phyloP scores from a whole-genome alignment of 2,113 vertebrate species.

The Psilopsiagon aymara region DNA sequence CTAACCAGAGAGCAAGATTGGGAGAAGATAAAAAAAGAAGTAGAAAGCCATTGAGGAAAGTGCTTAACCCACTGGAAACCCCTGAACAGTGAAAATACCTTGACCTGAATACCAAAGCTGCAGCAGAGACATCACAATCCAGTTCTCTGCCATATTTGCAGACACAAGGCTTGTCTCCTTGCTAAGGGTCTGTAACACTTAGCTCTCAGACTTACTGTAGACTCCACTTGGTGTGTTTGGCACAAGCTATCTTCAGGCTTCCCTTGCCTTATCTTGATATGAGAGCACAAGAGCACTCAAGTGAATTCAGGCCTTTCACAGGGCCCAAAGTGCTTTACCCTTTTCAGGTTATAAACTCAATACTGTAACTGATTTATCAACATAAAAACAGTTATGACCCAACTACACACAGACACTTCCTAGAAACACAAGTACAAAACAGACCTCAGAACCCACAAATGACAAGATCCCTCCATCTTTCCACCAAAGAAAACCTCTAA shows the following conservation, averaged over 20 bases:
- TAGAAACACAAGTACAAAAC: background rate
- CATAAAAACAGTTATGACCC: rapidly evolving
- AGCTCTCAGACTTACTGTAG: rapidly evolving
- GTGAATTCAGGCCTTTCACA: background rate
- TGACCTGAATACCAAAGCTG: background rate
- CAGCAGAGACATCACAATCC: background rate
- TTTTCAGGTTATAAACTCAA: background rate
- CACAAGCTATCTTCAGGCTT: background rate
- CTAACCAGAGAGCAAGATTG: background rate
- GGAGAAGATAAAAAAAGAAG: rapidly evolving
- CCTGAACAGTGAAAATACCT: background rate
- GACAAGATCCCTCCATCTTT: background rate
- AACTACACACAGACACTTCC: background rate
- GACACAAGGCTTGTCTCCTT: background rate
- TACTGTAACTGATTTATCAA: rapidly evolving
- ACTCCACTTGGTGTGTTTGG: background rate
- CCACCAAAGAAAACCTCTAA: background rate
- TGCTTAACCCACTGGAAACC: background rate
- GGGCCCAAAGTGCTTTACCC: background rate
- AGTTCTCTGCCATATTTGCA: background rate
- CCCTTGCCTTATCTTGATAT: background rate
- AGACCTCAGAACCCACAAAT: background rate
- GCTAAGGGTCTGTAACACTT: background rate
- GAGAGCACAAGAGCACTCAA: background rate
- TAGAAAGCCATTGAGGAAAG: background rate